Conservation (phyloP, 2,888 invertebrate genomes). For the Cephus runcator region DNA sequence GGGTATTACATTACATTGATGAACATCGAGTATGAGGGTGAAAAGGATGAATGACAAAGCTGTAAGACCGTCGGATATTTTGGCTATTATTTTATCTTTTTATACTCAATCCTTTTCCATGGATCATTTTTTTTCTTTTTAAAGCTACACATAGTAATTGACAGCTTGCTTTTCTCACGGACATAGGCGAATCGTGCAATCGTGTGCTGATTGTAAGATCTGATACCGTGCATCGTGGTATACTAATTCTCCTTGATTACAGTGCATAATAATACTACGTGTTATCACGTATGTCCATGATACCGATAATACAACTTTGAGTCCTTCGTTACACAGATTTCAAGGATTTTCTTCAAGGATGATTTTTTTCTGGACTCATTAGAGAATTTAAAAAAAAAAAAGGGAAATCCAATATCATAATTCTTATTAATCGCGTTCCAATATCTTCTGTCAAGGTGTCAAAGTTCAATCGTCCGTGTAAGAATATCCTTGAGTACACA, state of each 20-base stretch:
- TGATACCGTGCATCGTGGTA: not conserved
- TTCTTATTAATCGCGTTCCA: not conserved
- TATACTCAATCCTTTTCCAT: not conserved
- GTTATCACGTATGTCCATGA: not conserved
- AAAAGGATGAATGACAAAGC: slow-evolving; percentile 23
- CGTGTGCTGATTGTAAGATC: not conserved
- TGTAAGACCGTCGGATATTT: slow-evolving; percentile 11
- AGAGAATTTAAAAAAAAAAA: not conserved
- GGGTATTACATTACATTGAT: slow-evolving; percentile 7
- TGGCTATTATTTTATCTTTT: slow-evolving; percentile 8
- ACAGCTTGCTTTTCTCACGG: slow-evolving; percentile 7
- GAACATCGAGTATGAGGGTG: slow-evolving; percentile 20
- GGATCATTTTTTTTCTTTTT: not conserved
- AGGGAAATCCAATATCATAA: not conserved
- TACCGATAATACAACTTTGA: not conserved
- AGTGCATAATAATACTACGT: not conserved
- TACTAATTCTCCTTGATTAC: not conserved
- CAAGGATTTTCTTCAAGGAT: not conserved
- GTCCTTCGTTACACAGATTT: not conserved
- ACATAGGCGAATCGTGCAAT: slow-evolving; percentile 10
- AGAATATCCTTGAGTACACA: not conserved
- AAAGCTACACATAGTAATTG: not conserved
- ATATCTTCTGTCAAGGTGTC: not conserved
- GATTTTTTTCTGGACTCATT: not conserved
- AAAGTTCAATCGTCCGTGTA: not conserved